Conservation (phyloP, 2,888 invertebrate species). For the Dicranocentrus wangi region DNA sequence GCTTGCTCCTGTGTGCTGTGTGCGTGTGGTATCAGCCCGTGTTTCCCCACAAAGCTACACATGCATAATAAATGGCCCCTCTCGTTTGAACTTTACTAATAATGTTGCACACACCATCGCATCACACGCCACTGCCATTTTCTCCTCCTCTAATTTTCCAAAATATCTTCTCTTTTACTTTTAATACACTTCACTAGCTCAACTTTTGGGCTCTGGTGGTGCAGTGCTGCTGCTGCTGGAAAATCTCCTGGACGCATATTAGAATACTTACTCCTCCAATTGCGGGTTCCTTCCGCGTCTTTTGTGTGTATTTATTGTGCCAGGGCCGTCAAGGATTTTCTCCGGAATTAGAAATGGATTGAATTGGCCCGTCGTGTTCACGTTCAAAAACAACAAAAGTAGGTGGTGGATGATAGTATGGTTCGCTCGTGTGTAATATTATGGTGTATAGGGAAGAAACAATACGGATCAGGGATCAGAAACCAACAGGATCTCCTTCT, state of each 20-base stretch:
- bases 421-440: neutral
- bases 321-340: neutral
- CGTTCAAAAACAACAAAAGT: too few relatives aligned
- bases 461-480: slow-evolving; percentile 3
- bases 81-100: slow-evolving; percentile 61
- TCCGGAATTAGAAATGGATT: slow-evolving; percentile 27
- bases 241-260: too few relatives aligned
- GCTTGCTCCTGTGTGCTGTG: neutral
- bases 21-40: slow-evolving; percentile 1
- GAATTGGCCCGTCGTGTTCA: slow-evolving; percentile 14
- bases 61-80: slow-evolving; percentile 63
- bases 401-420: too few relatives aligned
- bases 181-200: slow-evolving; percentile 23
- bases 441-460: neutral
- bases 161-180: neutral
- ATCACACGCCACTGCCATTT: slow-evolving; percentile 26
- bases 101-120: slow-evolving; percentile 60
- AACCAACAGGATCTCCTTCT: slow-evolving; percentile 4
- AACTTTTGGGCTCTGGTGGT: slow-evolving; percentile 14
- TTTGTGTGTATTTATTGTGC: neutral
- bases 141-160: neutral
- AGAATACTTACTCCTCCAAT: too few relatives aligned
- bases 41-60: slow-evolving; percentile 50
- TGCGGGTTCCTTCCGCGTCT: neutral
- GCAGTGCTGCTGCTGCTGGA: neutral